Conservation (phyloP, 2,797 vertebrate genomes). For the Peromyscus eremicus region DNA sequence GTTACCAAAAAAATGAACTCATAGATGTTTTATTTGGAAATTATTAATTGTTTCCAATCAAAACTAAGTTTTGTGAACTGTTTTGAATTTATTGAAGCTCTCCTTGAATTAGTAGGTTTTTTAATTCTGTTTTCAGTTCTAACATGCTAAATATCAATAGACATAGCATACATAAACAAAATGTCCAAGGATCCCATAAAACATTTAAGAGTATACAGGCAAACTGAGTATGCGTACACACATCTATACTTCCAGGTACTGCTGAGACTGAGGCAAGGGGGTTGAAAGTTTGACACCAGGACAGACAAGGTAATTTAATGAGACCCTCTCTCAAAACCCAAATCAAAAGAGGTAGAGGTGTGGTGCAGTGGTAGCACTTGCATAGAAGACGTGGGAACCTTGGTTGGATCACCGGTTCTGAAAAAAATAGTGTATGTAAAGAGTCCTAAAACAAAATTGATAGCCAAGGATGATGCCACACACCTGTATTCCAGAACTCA, state of each 20-base stretch:
- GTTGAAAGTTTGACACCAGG: background rate
- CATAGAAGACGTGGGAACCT: background rate
- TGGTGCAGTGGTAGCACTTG: background rate
- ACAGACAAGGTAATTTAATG: background rate
- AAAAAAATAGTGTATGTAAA: background rate
- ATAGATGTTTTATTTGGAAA: slow-evolving; percentile 27
- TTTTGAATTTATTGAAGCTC: background rate
- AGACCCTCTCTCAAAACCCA: background rate
- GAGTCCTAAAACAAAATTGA: background rate
- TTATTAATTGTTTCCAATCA: background rate
- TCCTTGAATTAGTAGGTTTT: background rate
- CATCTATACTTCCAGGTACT: background rate
- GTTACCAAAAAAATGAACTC: background rate
- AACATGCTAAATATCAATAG: background rate
- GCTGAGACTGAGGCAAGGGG: background rate
- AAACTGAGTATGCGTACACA: background rate
- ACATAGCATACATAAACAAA: background rate
- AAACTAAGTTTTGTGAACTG: background rate
- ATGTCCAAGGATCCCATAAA: background rate
- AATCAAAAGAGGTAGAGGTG: background rate
- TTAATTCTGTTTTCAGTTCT: background rate
- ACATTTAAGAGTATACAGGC: background rate
- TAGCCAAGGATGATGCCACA: background rate
- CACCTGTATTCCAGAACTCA: background rate
- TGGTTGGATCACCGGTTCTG: too few relatives aligned